Evolutionary conservation across 2,797 vertebrate species (phyloP).

Genomic region (Poecile montanus): DNA sequence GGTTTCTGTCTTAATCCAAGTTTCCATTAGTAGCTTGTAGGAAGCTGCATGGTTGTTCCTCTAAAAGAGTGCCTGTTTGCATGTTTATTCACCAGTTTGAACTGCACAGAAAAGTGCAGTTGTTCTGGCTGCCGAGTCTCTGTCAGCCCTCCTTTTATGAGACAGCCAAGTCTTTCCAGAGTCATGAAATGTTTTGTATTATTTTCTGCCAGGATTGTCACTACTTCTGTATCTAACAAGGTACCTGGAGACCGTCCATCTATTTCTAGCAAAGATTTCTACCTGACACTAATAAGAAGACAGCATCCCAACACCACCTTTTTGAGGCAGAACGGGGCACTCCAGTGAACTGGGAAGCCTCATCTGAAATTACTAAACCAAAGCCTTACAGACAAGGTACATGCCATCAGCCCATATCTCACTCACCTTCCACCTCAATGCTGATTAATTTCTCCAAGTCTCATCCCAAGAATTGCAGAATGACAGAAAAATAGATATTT

Average conservation of each 20-base stretch:
- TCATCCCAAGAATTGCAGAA: neutral
- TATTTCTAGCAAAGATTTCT: neutral
- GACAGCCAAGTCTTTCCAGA: neutral
- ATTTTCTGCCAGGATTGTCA: conserved; percentile 3
- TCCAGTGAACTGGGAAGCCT: neutral
- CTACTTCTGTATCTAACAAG: conserved; percentile 8
- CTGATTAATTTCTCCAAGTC: conserved; percentile 33
- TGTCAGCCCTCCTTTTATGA: neutral
- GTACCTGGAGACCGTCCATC: neutral
- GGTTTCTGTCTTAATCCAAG: neutral
- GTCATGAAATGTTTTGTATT: neutral
- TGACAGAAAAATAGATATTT: conserved; percentile 23
- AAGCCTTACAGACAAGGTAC: conserved; percentile 1
- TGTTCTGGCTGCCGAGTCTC: neutral
- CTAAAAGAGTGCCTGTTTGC: neutral
- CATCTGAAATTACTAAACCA: conserved; percentile 13
- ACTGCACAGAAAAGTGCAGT: neutral
- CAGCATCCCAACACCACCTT: neutral
- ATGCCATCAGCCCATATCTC: neutral
- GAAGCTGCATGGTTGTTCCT: neutral
- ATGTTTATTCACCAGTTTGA: neutral
- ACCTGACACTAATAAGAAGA: conserved; percentile 29
- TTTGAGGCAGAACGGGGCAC: neutral
- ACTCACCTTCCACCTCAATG: conserved; percentile 9
- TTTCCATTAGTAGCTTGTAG: neutral